A percentile compares a stretch with the other conserved stretches of the same genome.
Evolutionary conservation across 1,140 invertebrate species (phyloP).

Genomic region (Ptiloglossa arizonensis): DNA sequence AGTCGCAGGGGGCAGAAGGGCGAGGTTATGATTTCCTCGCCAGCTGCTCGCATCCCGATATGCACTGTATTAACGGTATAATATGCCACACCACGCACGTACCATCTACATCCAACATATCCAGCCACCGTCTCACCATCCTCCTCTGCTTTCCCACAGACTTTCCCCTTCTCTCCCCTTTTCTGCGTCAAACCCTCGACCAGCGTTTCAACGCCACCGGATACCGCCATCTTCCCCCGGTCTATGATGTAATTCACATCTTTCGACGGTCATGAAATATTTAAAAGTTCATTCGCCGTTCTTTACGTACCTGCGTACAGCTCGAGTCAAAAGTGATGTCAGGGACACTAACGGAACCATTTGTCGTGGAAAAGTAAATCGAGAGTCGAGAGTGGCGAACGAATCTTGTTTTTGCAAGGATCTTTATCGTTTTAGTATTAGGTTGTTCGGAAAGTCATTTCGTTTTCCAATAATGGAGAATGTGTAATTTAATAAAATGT

Average conservation of each 20-base stretch:
- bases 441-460: too few relatives aligned
- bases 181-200: not conserved
- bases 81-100: constrained; percentile 73
- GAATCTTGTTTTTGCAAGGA: not conserved
- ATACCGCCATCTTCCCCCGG: constrained; percentile 56
- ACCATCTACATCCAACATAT: constrained; percentile 69
- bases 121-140: constrained; percentile 59
- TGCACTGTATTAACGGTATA: constrained; percentile 77
- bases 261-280: constrained; percentile 76
- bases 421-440: not conserved
- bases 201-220: constrained; percentile 12
- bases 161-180: constrained; percentile 19
- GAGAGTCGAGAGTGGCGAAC: not conserved
- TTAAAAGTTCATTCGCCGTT: constrained; percentile 72
- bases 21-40: constrained; percentile 71
- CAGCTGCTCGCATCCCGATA: constrained; percentile 74
- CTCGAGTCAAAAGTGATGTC: not conserved
- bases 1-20: constrained; percentile 30
- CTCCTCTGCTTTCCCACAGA: constrained; percentile 6
- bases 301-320: constrained; percentile 45
- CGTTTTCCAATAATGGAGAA: too few relatives aligned
- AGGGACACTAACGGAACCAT: not conserved
- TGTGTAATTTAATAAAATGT: too few relatives aligned
- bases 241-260: constrained; percentile 72
- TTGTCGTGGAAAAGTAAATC: not conserved